These are phyloP conservation scores for Diorhabda sublineata DNA, from an alignment of 1,140 invertebrate species.

Conservation along the genomic window DNA sequence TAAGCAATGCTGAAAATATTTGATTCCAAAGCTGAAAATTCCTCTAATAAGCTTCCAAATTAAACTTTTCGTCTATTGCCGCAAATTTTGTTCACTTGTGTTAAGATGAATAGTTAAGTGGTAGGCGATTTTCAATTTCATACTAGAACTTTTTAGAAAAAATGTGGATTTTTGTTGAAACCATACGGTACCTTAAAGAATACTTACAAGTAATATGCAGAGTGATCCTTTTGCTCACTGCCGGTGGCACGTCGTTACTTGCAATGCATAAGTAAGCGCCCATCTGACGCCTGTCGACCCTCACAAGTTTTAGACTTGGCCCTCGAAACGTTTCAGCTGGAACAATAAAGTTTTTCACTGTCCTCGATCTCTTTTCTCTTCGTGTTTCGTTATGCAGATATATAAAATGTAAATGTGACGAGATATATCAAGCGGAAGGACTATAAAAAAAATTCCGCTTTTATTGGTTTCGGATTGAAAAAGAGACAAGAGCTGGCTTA, in stretches of 20 bases:
- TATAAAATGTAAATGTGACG: slow-evolving; percentile 9
- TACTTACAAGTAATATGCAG: slow-evolving; percentile 75
- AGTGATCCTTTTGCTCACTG: slow-evolving; percentile 70
- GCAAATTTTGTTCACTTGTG: too few relatives aligned
- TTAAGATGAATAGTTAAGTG: too few relatives aligned
- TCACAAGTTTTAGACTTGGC: slow-evolving; percentile 57
- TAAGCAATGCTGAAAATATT: too few relatives aligned
- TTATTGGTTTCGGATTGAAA: neutral
- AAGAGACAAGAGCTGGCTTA: too few relatives aligned
- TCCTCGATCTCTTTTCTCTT: neutral
- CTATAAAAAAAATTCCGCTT: neutral
- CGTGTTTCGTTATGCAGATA: neutral
- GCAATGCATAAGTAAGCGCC: slow-evolving; percentile 73
- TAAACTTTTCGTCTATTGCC: too few relatives aligned
- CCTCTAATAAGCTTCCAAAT: too few relatives aligned
- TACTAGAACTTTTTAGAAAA: too few relatives aligned
- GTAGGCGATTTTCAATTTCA: too few relatives aligned
- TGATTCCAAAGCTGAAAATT: too few relatives aligned
- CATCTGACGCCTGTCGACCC: slow-evolving; percentile 67
- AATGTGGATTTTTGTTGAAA: neutral
- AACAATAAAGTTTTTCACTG: slow-evolving; percentile 28
- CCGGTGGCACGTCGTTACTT: slow-evolving; percentile 70
- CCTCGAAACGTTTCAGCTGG: slow-evolving; percentile 44
- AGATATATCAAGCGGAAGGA: slow-evolving; percentile 5
- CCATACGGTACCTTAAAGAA: neutral